These are phyloP conservation scores for Ruditapes philippinarum DNA, from an alignment of 1,140 invertebrate species.

Conservation along the genomic window DNA sequence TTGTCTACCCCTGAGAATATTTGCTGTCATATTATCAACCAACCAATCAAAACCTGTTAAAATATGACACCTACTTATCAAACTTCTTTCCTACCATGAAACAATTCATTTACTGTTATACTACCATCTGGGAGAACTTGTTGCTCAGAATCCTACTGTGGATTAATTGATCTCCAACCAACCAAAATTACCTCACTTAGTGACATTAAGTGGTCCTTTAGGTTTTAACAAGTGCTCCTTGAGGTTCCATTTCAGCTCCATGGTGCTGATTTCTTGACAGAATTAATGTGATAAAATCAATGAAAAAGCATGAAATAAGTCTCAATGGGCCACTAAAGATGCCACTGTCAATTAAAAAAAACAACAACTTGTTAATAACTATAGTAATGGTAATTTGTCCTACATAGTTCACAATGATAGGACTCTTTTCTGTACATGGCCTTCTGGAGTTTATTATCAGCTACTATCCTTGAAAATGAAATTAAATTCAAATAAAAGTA, in stretches of 20 bases:
- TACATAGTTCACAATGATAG: too few species aligned
- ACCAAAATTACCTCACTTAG: background rate
- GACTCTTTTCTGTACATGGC: too few species aligned
- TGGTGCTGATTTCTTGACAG: conserved; percentile 15
- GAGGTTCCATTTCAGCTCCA: background rate
- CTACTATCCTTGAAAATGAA: too few species aligned
- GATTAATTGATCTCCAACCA: background rate
- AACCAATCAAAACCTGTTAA: conserved; percentile 12
- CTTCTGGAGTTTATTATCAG: too few species aligned
- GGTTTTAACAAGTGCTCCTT: background rate
- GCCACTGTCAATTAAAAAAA: too few species aligned
- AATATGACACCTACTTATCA: conserved; percentile 27
- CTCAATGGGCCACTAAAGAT: background rate
- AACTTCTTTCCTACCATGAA: background rate
- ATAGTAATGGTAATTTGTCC: too few species aligned
- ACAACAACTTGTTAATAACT: too few species aligned
- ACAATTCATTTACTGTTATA: conserved; percentile 14
- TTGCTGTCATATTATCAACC: background rate
- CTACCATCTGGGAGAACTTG: background rate
- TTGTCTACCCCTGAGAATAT: background rate
- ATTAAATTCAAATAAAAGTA: too few species aligned
- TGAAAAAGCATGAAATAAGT: background rate
- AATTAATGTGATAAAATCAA: background rate
- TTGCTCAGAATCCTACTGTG: background rate
- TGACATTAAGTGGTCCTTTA: conserved; percentile 44